These are phyloP conservation scores for Sinopyrophorus schimmeli DNA, from an alignment of 2,888 invertebrate species.

Conservation along the genomic window DNA sequence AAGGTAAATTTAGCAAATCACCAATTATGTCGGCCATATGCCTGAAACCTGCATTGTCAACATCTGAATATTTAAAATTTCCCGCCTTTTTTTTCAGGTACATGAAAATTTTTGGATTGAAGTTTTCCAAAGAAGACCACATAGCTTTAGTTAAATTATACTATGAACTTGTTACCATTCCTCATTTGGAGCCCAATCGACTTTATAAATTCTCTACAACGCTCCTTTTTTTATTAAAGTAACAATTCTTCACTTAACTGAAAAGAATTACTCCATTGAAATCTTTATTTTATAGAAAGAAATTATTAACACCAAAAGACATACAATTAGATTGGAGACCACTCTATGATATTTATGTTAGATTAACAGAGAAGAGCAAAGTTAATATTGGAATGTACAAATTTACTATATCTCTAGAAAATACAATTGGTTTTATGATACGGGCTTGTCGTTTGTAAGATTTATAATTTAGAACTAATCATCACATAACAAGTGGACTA, in stretches of 20 bases:
- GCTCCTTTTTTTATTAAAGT: constrained; percentile 74
- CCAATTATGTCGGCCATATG: constrained; percentile 9
- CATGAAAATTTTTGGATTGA: constrained; percentile 79
- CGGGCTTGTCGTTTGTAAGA: constrained; percentile 50
- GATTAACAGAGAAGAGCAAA: constrained; percentile 62
- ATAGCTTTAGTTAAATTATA: constrained; percentile 77
- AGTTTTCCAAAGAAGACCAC: constrained; percentile 91
- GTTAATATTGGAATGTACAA: constrained; percentile 64
- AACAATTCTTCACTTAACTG: neutral
- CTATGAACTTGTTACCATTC: constrained; percentile 75
- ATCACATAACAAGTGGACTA: neutral
- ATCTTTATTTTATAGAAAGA: constrained; percentile 71
- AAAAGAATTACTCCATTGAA: neutral
- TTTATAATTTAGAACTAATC: constrained; percentile 6
- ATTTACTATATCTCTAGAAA: constrained; percentile 45
- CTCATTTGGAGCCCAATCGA: constrained; percentile 75
- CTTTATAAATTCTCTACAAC: constrained; percentile 72
- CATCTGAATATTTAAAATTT: constrained; percentile 11
- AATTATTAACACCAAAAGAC: constrained; percentile 76
- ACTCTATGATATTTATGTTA: constrained; percentile 69
- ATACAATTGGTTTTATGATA: constrained; percentile 45
- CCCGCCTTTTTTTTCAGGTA: constrained; percentile 64
- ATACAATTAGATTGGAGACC: constrained; percentile 84
- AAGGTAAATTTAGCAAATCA: constrained; percentile 10
- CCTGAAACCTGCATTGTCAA: constrained; percentile 1